Conservation (phyloP, 2,113 vertebrate species). For the Corapipo altera region DNA sequence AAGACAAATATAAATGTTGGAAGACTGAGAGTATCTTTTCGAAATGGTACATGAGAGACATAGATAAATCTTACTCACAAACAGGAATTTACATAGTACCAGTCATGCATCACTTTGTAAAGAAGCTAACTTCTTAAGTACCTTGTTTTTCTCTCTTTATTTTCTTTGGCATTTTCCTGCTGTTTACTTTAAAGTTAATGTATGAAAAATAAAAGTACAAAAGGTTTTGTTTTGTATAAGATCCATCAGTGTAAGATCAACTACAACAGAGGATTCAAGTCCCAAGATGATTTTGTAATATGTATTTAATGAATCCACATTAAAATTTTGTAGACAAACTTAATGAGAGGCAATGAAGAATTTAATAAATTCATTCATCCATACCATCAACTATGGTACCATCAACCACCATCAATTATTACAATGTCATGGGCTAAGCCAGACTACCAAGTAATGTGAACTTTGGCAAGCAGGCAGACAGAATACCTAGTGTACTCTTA, state of each 20-base stretch:
- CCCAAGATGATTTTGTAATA: slow-evolving; percentile 37
- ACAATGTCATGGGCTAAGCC: not conserved
- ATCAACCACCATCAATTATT: not conserved
- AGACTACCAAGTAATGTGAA: not conserved
- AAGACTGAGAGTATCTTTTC: not conserved
- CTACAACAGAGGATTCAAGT: slow-evolving; percentile 10
- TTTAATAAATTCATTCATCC: slow-evolving; percentile 26
- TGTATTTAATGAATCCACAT: not conserved
- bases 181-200: slow-evolving; percentile 27
- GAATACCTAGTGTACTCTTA: not conserved
- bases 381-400: not conserved
- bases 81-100: not conserved
- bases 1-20: slow-evolving; percentile 6
- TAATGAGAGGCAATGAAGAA: not conserved
- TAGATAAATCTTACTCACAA: slow-evolving; percentile 13
- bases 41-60: not conserved
- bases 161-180: slow-evolving; percentile 36
- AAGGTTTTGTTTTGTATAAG: not conserved
- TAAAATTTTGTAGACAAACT: slow-evolving; percentile 18
- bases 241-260: slow-evolving; percentile 3
- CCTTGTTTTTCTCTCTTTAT: slow-evolving; percentile 17
- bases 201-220: slow-evolving; percentile 3
- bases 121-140: slow-evolving; percentile 5
- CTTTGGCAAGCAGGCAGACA: not conserved
- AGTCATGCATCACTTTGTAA: not conserved